Evolutionary conservation across 2,888 invertebrate genomes (phyloP), one percentile per base, ranked within the genome.

Genomic region (Norana najaformis): DNA sequence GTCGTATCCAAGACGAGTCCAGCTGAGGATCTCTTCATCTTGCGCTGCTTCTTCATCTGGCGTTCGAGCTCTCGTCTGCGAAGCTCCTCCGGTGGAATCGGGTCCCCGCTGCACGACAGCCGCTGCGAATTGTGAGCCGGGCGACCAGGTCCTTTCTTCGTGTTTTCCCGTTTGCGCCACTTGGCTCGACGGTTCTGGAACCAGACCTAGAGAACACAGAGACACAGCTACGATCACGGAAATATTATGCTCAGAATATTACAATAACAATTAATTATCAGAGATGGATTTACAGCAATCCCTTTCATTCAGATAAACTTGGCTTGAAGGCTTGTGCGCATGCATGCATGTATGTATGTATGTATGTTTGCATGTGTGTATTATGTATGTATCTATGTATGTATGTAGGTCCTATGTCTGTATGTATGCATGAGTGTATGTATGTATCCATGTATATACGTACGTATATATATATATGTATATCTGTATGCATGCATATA

Each of bases 151-250:
- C 99, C 99, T 95, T 99, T 99, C 95, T 98, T 98, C 91, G 99
- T 99, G 95, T 99, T 98, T 95, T 99, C 99, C 95, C 98, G 98
- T 96, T 99, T 99, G 92, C 99, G 96, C 98, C 99, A 99, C 95
- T 99, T 99, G 89, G 99, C 99, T 91, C 99, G 96, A 69, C 99
- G 96, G 96, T 99, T 99, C 96, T 99, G 99, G 96, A 99, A 99
- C 99, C 99, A 99, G 92, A 99, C 99, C 99, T 99, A 83, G 3
- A 83, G 35, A 36, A 41, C 41, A 41, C 16, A 41, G 41, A 41
- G 16, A 41, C 41, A 41, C 41, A 41, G 41, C 1, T 13, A 16
- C 13, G 41, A 41, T 41, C 41, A 41, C 41, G n/a, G n/a, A n/a
- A n/a, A 41, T 18, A 41, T 41, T 13, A 4, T 41, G 41, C 18